Evolutionary conservation across 1,140 invertebrate genomes (phyloP).

Genomic region (Gerris buenoi): DNA sequence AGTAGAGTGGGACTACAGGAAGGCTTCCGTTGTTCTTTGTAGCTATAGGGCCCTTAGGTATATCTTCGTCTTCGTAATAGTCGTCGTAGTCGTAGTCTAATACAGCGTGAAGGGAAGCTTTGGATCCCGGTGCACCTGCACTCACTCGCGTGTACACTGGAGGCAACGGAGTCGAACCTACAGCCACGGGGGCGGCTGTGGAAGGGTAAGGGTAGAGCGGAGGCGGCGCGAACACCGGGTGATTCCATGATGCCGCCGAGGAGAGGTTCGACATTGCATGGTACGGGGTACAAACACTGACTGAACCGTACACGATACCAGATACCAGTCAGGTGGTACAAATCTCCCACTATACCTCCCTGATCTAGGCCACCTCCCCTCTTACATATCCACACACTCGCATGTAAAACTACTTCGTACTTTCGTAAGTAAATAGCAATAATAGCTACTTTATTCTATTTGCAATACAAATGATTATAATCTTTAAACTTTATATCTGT

Average conservation of each 20-base stretch:
- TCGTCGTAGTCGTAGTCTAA: conserved; percentile 42
- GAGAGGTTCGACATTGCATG: not conserved
- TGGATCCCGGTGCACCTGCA: conserved; percentile 32
- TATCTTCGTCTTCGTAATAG: conserved; percentile 35
- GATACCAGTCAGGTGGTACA: too few relatives aligned
- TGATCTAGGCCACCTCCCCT: too few relatives aligned
- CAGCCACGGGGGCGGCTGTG: not conserved
- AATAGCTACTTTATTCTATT: too few relatives aligned
- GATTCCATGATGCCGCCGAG: not conserved
- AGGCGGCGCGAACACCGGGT: not conserved
- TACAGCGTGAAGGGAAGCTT: conserved; percentile 50
- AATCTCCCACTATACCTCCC: too few relatives aligned
- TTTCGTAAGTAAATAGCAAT: too few relatives aligned
- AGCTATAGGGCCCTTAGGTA: conserved; percentile 57
- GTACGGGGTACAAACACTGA: not conserved
- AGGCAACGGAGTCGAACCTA: not conserved
- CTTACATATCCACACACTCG: too few relatives aligned
- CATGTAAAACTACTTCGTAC: too few relatives aligned
- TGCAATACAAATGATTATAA: too few relatives aligned
- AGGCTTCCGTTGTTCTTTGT: conserved; percentile 55
- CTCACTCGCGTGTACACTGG: conserved; percentile 20
- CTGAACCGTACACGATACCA: not conserved
- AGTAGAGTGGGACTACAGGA: conserved; percentile 69
- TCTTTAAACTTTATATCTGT: too few relatives aligned
- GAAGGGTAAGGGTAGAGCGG: not conserved